Evolutionary conservation across 2,113 vertebrate genomes (phyloP).

Genomic region (Oophaga pumilio): DNA sequence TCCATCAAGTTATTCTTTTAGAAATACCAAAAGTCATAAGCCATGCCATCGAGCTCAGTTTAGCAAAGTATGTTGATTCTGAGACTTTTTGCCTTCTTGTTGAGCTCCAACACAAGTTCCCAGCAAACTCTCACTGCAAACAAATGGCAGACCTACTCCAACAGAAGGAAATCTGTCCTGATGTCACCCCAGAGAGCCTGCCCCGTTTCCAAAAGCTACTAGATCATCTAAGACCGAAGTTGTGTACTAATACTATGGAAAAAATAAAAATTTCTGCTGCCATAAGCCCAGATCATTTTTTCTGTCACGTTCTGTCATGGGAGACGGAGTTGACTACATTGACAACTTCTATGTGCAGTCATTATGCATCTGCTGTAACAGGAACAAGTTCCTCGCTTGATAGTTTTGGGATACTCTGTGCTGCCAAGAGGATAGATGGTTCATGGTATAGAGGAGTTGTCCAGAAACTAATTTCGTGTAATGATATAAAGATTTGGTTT

Average conservation of each 20-base stretch:
- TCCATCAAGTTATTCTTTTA: conserved; percentile 78
- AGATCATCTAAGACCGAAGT: conserved; percentile 68
- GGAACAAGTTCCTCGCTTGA: conserved; percentile 63
- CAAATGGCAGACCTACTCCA: conserved; percentile 64
- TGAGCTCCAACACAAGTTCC: conserved; percentile 74
- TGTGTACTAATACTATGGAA: conserved; percentile 73
- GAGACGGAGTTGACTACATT: conserved; percentile 75
- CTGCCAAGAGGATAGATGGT: conserved; percentile 80
- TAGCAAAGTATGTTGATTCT: conserved; percentile 82
- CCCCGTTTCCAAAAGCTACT: conserved; percentile 70
- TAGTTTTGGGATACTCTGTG: conserved; percentile 83
- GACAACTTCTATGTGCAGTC: conserved; percentile 71
- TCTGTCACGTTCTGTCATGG: conserved; percentile 79
- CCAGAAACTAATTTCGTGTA: conserved; percentile 76
- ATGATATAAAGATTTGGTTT: conserved; percentile 80
- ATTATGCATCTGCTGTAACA: conserved; percentile 69
- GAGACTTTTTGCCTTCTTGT: conserved; percentile 85
- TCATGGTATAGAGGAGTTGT: conserved; percentile 88
- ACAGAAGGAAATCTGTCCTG: conserved; percentile 51
- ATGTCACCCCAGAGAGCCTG: conserved; percentile 56
- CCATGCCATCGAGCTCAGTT: conserved; percentile 73
- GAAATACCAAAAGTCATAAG: conserved; percentile 80
- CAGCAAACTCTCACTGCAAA: conserved; percentile 63
- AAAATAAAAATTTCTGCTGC: conserved; percentile 80
- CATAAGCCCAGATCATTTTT: conserved; percentile 77